Evolutionary conservation across 1,140 invertebrate genomes (phyloP), one percentile per base, ranked within the genome.

Genomic region (Wasmannia auropunctata): DNA sequence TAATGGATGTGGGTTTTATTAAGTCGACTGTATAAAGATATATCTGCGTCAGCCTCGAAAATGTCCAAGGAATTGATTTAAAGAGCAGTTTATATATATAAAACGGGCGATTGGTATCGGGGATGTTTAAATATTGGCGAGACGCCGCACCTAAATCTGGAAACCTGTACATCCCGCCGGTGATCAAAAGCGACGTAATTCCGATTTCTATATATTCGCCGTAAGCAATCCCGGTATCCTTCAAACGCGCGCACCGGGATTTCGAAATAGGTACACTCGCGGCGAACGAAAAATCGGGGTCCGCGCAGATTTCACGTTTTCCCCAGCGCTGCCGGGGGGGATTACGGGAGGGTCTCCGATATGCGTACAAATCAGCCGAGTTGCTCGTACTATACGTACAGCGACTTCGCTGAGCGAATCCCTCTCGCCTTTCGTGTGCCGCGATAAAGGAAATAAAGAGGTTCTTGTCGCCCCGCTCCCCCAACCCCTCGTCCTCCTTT

Each of bases 381-480:
- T 31, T 34, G 31, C 28, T 22, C n/a, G 34, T 5, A n/a, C 22
- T 31, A 14, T 31, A 25, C 43, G 2, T 7, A 28, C 58, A 19
- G 51, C 40, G 28, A 79, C 46, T 43, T 31, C n/a, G 63, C 16
- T 31, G 28, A 40, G 40, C 4, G 54, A 72, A 77, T 70, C 46
- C 46, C 79, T 14, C 56, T 72, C 34, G 22, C 43, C 31, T 65
- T 40, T 67, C 19, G 34, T 28, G 4, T 16, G 19, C 28, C 28
- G 6, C 40, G 86, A 83, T 75, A 83, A 89, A 88, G 69, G 28
- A 84, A 84, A 80, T 87, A 84, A 88, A 88, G 56, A 65, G 43
- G 25, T 86, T 65, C 54, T 79, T 54, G 54, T 60, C 60, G 16
- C 85, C 46, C 31, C 43, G 34, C 37, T 22, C 10, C 34, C 43